Base-by-base conservation (phyloP, 2,888 invertebrate genomes). In the Calameuta filiformis region DNA sequence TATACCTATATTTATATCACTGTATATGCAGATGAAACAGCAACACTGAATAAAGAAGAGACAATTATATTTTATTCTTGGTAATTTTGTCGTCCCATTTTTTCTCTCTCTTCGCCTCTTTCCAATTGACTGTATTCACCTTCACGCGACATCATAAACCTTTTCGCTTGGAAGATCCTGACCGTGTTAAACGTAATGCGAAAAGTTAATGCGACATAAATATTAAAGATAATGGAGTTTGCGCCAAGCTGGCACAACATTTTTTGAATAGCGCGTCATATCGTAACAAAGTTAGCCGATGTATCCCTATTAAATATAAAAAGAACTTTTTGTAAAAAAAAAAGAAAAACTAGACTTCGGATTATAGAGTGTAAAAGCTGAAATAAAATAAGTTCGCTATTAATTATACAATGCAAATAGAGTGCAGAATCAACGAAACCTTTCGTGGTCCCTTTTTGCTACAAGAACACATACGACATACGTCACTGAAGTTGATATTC, bases 381-480 rank as follows among this genome's bases (percentile, higher is more conserved):
- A 23, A 56, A 23, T 9, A 56, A 56, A 23, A 15, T 23, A 23
- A 56, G 9, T 2, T 23, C 9, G 9, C 56, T 56, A 83, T 83
- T 81, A 85, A 85, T 84, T 85, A 85, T 85, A 84, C 84, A 80
- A 85, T 84, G 83, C 81, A 84, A 83, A 84, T 85, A 69, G 71
- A 35, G 40, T 23, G 2, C 56, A 23, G 9, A 23, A 56, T 9
- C 23, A 56, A 23, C 23, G 23, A 56, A 56, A 56, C 23, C 23
- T 23, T 56, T 56, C 23, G 23, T 9, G 56, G 56, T 56, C 23
- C 23, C 23, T 56, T 56, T 56, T 56, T 56, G 56, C 23, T 23
- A 9, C 23, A 56, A 23, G 56, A 23, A 56, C 9, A 9, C 23
- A 56, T 9, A 23, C 56, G 23, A 56, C 6, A 23, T 23, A 56